Evolutionary conservation across 2,888 invertebrate genomes (phyloP).

Genomic region (Ormia ochracea): DNA sequence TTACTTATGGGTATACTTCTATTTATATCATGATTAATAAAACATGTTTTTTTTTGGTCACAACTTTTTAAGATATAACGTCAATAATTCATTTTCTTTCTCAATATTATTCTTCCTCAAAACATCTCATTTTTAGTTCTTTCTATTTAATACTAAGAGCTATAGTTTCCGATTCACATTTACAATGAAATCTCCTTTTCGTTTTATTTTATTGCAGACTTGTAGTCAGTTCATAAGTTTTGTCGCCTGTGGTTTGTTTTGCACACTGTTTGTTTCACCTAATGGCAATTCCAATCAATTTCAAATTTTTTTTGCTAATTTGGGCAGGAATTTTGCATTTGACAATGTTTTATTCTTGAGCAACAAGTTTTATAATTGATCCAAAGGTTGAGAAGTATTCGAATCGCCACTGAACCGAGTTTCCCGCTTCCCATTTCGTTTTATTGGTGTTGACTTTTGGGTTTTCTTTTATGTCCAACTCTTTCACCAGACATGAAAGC

Average conservation of each 20-base stretch:
- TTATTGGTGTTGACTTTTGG: not conserved
- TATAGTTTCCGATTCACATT: not conserved
- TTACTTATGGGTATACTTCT: no score
- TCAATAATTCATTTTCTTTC: not conserved
- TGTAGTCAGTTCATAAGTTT: not conserved
- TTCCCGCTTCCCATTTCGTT: not conserved
- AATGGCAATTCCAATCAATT: not conserved
- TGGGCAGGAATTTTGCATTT: not conserved
- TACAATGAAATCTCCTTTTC: not conserved
- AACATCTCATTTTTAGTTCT: constrained; percentile 8
- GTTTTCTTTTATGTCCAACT: not conserved
- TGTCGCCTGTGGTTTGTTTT: not conserved
- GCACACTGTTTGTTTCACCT: not conserved
- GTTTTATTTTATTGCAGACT: not conserved
- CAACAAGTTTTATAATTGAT: constrained; percentile 19
- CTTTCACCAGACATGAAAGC: not conserved
- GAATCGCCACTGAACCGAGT: not conserved
- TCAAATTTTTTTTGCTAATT: not conserved
- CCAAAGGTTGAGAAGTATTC: not conserved
- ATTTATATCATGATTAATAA: no score
- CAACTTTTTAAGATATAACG: not conserved
- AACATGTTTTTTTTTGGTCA: no score
- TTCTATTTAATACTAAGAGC: constrained; percentile 12
- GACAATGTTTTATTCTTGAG: constrained; percentile 6
- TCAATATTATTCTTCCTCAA: not conserved